These are phyloP conservation scores for Iselma pallidipennis DNA, from an alignment of 2,888 invertebrate genomes.

Conservation along the genomic window DNA sequence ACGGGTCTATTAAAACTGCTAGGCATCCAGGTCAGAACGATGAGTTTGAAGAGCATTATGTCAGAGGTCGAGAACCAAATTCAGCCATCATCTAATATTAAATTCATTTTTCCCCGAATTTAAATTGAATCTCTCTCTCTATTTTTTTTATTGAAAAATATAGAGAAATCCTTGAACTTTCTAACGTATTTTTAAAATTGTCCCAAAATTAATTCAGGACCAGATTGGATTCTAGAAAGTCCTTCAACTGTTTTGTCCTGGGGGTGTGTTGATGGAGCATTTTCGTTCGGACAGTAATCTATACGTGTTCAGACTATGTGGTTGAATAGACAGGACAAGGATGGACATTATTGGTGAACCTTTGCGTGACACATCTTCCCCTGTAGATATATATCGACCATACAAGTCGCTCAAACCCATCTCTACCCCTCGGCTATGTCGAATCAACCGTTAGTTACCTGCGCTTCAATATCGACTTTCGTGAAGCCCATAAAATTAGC, in stretches of 20 bases:
- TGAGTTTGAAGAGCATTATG: background rate
- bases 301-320: background rate
- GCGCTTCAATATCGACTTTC: background rate
- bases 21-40: background rate
- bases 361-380: background rate
- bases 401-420: background rate
- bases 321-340: background rate
- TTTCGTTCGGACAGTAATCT: background rate
- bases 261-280: background rate
- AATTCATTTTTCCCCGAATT: too few relatives aligned
- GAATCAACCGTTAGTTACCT: too few relatives aligned
- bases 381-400: background rate
- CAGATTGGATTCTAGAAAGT: conserved; percentile 12
- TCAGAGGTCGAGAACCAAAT: background rate
- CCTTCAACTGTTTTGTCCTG: conserved; percentile 9
- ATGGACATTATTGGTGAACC: background rate
- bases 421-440: background rate
- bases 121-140: too few relatives aligned
- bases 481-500: background rate
- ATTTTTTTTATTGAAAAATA: too few relatives aligned
- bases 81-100: too few relatives aligned
- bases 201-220: conserved; percentile 20
- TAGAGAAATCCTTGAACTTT: too few relatives aligned
- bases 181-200: too few relatives aligned
- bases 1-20: conserved; percentile 42